These are phyloP conservation scores for Diceros bicornis DNA, from an alignment of 2,797 vertebrate genomes.

Conservation along the genomic window DNA sequence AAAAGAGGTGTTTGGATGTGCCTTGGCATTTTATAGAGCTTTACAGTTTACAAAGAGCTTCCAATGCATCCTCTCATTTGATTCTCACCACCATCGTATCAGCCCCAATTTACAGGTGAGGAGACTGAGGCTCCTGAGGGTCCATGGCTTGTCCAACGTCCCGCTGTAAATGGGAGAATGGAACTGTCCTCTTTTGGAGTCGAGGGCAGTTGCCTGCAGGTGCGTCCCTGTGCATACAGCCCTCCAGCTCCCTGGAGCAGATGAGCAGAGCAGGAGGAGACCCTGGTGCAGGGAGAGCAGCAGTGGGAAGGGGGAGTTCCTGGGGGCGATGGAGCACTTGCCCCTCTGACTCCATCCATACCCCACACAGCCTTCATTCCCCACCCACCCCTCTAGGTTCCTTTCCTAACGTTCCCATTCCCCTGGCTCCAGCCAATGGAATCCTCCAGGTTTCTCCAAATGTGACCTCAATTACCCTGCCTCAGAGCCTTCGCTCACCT, in stretches of 20 bases:
- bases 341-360: background rate
- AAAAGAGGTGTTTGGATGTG: background rate
- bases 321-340: background rate
- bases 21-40: rapidly evolving
- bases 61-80: background rate
- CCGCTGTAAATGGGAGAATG: background rate
- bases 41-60: background rate
- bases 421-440: background rate
- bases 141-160: background rate
- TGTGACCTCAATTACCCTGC: background rate
- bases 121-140: background rate
- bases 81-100: background rate
- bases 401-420: background rate
- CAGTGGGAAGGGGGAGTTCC: background rate
- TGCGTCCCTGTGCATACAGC: background rate
- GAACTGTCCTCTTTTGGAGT: background rate
- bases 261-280: background rate
- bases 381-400: too few relatives aligned
- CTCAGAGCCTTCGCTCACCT: background rate
- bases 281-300: background rate
- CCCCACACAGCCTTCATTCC: background rate
- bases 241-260: background rate
- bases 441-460: too few relatives aligned
- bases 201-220: background rate
- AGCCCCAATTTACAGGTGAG: background rate